Conservation (phyloP, 2,888 invertebrate genomes). For the Dichetophora obliterata region DNA sequence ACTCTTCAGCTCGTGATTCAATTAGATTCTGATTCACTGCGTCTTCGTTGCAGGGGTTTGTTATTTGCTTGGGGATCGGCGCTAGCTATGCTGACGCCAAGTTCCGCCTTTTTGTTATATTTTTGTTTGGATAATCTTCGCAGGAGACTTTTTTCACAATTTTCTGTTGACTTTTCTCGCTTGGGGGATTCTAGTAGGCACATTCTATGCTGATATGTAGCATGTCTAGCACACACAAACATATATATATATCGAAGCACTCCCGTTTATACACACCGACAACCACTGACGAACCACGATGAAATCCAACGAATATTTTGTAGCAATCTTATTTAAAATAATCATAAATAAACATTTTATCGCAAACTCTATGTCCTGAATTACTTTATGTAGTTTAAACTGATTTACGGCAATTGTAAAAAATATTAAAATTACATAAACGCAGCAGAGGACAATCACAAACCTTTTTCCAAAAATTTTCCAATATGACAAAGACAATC, state of each 20-base stretch:
- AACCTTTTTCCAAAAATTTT: slow-evolving; percentile 12
- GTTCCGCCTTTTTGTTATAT: background rate
- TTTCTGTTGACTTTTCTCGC: background rate
- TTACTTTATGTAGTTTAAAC: no score
- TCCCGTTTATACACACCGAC: slow-evolving; percentile 18
- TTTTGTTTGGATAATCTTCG: slow-evolving; percentile 50
- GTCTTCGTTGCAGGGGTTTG: slow-evolving; percentile 50
- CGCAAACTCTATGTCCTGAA: no score
- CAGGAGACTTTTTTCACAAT: slow-evolving; percentile 46
- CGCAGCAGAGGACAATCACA: background rate
- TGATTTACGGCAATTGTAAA: background rate
- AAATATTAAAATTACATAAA: slow-evolving; percentile 26
- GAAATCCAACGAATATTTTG: background rate
- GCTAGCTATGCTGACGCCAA: slow-evolving; percentile 12
- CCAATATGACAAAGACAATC: background rate
- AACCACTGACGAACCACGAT: slow-evolving; percentile 30
- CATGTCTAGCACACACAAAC: background rate
- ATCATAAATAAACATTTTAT: no score
- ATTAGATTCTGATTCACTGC: slow-evolving; percentile 3
- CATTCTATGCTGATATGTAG: background rate
- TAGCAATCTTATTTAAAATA: no score
- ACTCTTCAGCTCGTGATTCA: background rate
- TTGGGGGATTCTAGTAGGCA: slow-evolving; percentile 14
- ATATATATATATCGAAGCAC: background rate
- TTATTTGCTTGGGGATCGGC: slow-evolving; percentile 25